These are phyloP conservation scores for Nothobranchius kuhntae DNA, from an alignment of 2,113 vertebrate species.

Conservation along the genomic window DNA sequence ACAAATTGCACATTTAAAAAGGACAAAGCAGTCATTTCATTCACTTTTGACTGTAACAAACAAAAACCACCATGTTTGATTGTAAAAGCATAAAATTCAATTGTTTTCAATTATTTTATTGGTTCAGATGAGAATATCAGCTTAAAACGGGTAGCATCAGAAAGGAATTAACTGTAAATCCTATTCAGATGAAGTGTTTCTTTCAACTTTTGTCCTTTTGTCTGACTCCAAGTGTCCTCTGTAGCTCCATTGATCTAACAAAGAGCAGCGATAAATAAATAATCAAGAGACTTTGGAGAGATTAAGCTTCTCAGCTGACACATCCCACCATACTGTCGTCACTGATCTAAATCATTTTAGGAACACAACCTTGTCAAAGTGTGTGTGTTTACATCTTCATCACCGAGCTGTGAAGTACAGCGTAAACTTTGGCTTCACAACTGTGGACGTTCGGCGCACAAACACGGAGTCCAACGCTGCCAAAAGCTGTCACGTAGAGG, in stretches of 20 bases:
- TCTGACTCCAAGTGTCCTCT: constrained; percentile 14
- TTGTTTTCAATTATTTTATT: background rate
- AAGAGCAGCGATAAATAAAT: constrained; percentile 58
- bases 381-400: constrained; percentile 39
- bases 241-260: constrained; percentile 43
- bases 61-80: background rate
- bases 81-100: background rate
- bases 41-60: background rate
- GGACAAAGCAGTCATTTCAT: too few relatives aligned
- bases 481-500: constrained; percentile 56
- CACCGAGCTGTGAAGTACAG: constrained; percentile 24
- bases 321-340: constrained; percentile 61
- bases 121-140: background rate
- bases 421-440: constrained; percentile 21
- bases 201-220: too few relatives aligned
- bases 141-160: too few relatives aligned
- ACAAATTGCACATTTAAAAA: too few relatives aligned
- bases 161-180: too few relatives aligned
- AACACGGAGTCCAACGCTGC: constrained; percentile 28
- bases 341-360: constrained; percentile 58
- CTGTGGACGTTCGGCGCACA: constrained; percentile 35
- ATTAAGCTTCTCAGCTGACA: constrained; percentile 52
- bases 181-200: too few relatives aligned
- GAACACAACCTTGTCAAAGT: constrained; percentile 8
- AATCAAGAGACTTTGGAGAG: constrained; percentile 50